Evolutionary conservation across 1,140 invertebrate species (phyloP).

Genomic region (Muscidifurax raptorellus): DNA sequence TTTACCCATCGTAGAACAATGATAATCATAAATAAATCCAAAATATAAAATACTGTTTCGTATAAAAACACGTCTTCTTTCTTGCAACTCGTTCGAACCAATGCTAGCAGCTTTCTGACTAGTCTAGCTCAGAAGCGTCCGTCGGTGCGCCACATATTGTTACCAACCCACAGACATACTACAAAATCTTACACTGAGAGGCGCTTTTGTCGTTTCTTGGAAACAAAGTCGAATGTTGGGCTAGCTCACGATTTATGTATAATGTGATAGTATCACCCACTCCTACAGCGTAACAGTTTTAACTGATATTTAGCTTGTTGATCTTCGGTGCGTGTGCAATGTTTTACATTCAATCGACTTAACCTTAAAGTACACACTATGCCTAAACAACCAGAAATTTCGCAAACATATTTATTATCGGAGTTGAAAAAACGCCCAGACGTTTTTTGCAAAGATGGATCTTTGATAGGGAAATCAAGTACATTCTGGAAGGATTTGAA

Average conservation of each 20-base stretch:
- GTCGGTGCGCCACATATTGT: neutral
- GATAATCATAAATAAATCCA: neutral
- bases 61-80: neutral
- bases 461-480: neutral
- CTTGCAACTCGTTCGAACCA: neutral
- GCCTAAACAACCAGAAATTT: constrained; percentile 13
- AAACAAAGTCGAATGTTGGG: neutral
- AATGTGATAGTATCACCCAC: neutral
- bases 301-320: too few species aligned
- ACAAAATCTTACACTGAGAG: neutral
- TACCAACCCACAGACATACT: neutral
- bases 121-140: neutral
- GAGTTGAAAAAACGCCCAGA: constrained; percentile 3
- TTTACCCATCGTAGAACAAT: neutral
- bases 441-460: neutral
- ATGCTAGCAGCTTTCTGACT: neutral
- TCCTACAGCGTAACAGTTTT: too few species aligned
- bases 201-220: neutral
- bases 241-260: neutral
- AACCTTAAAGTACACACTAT: neutral
- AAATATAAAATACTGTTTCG: neutral
- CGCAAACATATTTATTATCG: neutral
- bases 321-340: too few species aligned
- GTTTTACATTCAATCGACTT: neutral
- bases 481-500: neutral